Base-by-base conservation (phyloP, 35 echinoderm and acorn worm genomes). In the Amphiura filiformis region DNA sequence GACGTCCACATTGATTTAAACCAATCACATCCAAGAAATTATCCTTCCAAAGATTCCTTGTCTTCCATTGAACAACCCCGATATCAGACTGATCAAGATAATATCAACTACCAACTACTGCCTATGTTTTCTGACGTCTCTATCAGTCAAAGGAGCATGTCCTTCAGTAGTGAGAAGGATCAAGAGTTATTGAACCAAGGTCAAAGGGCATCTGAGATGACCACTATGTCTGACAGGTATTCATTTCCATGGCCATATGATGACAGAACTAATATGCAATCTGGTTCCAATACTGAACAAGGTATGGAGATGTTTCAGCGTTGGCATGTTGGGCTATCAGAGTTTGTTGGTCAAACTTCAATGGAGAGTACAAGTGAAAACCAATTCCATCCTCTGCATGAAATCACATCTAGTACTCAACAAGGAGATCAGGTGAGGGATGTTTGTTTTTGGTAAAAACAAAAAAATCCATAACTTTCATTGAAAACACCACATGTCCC, bases 71-170 rank as follows among this genome's bases (percentile, higher is more conserved):
- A 70, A 70, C 7, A 70, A 70, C 17, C 61, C 7, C 7, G 61
- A 30, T 70, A 5, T 26, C 61, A 70, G 61, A 18, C 11, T 15
- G 61, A 15, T 70, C 61, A 70, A 70, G 61, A n/a, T 15, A 20
- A n/a, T n/a, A n/a, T 7, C 7, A 52, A 52, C 20, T 15, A 15
- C 26, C 61, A 1, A 13, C 61, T 70, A 56, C 78, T 91, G 89
- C 82, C 89, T 28, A 65, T 91, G 38, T 91, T 91, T 76, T 91
- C 89, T 3, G 89, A 91, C 22, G 82, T 91, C 23, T 91, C 89
- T 23, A 70, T 91, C 22, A 91, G 89, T 35, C 61, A 83, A 22
- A 40, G 34, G 37, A 91, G 82, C 32, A 80, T 56, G 70, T 91
- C 89, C 14, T 83, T 85, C 18, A 56, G 65, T 13, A 85, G 83